phyloP scores from a whole-genome alignment of 2,113 vertebrate genomes.

The Cheirogaleus medius region DNA sequence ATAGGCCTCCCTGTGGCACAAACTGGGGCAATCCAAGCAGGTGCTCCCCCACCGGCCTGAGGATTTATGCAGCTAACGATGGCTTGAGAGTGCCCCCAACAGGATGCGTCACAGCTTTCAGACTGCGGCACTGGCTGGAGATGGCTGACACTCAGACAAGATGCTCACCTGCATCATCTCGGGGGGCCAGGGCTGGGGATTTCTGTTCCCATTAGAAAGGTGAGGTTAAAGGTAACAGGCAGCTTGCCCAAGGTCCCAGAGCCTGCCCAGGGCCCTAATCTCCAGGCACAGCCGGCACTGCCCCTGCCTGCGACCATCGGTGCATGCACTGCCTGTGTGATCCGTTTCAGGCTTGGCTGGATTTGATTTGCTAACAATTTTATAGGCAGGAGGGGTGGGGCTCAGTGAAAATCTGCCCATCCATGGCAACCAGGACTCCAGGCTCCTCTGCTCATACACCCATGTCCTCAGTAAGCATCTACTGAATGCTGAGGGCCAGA shows the following conservation, averaged over 20 bases:
- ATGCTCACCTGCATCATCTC: background rate
- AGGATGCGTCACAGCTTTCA: background rate
- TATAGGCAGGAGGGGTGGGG: background rate
- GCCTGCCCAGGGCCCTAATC: background rate
- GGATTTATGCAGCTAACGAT: fast-evolving
- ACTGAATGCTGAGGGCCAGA: too few relatives aligned
- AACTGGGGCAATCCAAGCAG: background rate
- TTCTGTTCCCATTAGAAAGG: background rate
- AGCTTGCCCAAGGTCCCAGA: background rate
- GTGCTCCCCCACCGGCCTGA: too few relatives aligned
- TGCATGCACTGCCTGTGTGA: background rate
- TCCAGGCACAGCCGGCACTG: fast-evolving
- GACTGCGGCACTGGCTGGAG: background rate
- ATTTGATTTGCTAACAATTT: background rate
- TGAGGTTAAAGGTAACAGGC: background rate
- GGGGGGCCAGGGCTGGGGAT: fast-evolving
- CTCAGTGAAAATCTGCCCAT: too few relatives aligned
- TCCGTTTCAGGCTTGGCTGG: background rate
- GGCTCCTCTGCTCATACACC: background rate
- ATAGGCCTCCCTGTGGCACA: background rate
- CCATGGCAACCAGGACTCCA: background rate
- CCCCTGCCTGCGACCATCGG: too few relatives aligned
- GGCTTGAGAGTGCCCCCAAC: background rate
- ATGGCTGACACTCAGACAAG: background rate
- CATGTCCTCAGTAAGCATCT: background rate